A percentile compares a stretch with the other conserved stretches of the same genome.
Evolutionary conservation across 2,888 invertebrate species (phyloP).

Genomic region (Apotomis turbidana): DNA sequence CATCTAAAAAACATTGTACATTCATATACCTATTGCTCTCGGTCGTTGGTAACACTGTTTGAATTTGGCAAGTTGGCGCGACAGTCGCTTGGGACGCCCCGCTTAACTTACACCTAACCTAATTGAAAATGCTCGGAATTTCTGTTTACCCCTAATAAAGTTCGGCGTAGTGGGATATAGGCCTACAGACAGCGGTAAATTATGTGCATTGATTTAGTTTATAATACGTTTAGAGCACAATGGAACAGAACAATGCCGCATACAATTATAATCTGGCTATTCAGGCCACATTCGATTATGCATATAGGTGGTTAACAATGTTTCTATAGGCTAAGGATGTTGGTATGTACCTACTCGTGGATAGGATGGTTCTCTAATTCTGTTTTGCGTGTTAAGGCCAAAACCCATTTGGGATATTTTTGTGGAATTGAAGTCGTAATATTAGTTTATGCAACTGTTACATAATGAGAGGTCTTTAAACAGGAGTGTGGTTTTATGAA

Average conservation of each 20-base stretch:
- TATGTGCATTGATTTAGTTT: constrained; percentile 4
- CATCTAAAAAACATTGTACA: constrained; percentile 2
- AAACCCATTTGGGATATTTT: no score
- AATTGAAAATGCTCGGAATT: constrained; percentile 71
- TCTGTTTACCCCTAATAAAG: constrained; percentile 52
- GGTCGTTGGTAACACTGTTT: constrained; percentile 40
- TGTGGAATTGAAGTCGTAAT: no score
- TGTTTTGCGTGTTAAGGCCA: no score
- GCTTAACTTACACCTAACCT: constrained; percentile 51
- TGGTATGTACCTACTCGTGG: no score
- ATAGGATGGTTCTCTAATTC: no score
- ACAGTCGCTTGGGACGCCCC: constrained; percentile 55
- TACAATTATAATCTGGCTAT: background rate
- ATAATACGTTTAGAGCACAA: background rate
- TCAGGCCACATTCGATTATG: background rate
- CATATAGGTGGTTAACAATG: no score
- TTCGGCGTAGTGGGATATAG: constrained; percentile 27
- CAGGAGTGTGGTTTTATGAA: no score
- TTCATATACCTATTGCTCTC: constrained; percentile 16
- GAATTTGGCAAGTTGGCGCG: constrained; percentile 45
- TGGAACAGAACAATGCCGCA: background rate
- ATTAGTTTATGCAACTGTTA: no score
- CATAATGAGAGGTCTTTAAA: no score
- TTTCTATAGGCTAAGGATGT: no score
- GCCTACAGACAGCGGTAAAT: background rate